Base-by-base conservation (phyloP, 1,140 invertebrate species). In the Scaptomyza hsui region DNA sequence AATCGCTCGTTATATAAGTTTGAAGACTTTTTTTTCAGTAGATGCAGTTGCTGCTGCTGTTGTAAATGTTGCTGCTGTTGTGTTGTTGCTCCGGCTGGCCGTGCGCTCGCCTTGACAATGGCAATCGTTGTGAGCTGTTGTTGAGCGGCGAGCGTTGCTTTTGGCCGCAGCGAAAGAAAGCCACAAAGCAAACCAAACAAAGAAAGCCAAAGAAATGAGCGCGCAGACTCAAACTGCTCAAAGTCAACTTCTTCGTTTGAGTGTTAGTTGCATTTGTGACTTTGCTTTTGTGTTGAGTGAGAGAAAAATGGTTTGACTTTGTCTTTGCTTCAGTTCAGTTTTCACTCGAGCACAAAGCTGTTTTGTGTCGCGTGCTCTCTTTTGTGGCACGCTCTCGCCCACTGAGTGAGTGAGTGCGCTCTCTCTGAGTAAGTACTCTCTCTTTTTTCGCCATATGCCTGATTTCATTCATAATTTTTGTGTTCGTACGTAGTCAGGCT, bases 1-100 rank as follows among this genome's bases (percentile, higher is more conserved):
- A 89, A 90, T 90, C 88, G 75, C 68, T 89, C 78, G 89, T 90
- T 90, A 90, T 90, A 90, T 90, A 90, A 90, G 89, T 89, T 90
- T 75, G 79, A 76, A 79, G 76, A 55, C 55, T 79, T 79, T 88
- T 88, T 26, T 26, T 29, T 29, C 1, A 1, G 6, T 9, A 29
- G 77, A 68, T 86, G 86, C 67, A 62, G 52, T 67, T 63, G 53
- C 49, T 45, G 44, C 70, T 59, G 41, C 51, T 62, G 39, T 60
- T 74, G 55, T 37, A 4, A 37, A 37, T 37, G 32, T 37, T 53
- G 65, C 48, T 71, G 18, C 26, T 65, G 41, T 47, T 48, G 26
- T 49, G 26, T 53, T 41, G 77, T 74, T 86, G 63, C 56, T 75
- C 73, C 72, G 72, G 61, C 75, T 72, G 45, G 56, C 71, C 73